Evolutionary conservation across 2,113 vertebrate genomes (phyloP), one percentile per base, ranked within the genome.

Genomic region (Cavia aperea): DNA sequence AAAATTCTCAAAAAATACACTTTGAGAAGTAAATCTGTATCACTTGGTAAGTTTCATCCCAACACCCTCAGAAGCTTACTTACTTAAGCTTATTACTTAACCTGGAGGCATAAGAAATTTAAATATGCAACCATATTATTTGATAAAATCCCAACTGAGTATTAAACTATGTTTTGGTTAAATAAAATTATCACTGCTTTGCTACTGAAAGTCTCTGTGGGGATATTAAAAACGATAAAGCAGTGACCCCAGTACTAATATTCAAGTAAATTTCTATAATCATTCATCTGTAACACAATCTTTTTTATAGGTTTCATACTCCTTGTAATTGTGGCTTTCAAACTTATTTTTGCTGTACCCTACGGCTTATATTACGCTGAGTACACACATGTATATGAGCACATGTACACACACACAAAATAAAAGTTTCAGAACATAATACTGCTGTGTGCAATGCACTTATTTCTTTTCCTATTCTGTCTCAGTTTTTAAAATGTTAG

Each of bases 131-230:
- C 81, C 79, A 60, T 95, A 65, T 90, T 94, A 96, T 94, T 87
- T 92, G 91, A 91, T 93, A 91, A 94, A 95, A 94, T 92, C 92
- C 96, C 92, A 96, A 88, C 21, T 73, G 73, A 85, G 58, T 89
- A 77, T 91, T 95, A 95, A 91, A 91, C 58, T 95, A 87, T 75
- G 85, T 8, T 89, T 54, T 92, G 62, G 65, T 85, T 87, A 87
- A 89, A 60, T 93, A 49, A 92, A 93, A 92, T 94, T 82, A 78
- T 72, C 58, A 62, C 60, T 85, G 60, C 65, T 92, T n/a, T 78
- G 85, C 29, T 77, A 56, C 7, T 65, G 49, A 87, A 91, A 78
- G 46, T 83, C 46, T 36, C 4, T 11, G 82, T 21, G 33, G 29
- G 49, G 46, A 31, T 58, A 21, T 65, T 78, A 89, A 68, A 78